A percentile compares a stretch with the other conserved stretches of the same genome.
These are phyloP conservation scores for Globodera ellingtonae DNA, from an alignment of 1,140 invertebrate genomes.

Conservation along the genomic window DNA sequence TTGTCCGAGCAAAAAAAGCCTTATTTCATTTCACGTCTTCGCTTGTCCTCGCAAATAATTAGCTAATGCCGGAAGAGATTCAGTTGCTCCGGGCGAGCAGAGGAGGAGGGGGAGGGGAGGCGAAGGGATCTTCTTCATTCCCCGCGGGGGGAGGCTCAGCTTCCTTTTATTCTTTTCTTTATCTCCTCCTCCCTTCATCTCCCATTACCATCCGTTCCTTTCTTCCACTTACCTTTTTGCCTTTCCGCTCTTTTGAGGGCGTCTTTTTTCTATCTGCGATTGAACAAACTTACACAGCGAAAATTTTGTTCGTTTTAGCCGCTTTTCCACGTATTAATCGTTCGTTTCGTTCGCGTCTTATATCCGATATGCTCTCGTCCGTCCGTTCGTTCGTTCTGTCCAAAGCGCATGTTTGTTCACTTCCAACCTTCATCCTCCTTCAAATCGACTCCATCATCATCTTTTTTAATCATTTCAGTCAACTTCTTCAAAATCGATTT, in stretches of 20 bases:
- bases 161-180: neutral
- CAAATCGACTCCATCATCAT: no score
- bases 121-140: no score
- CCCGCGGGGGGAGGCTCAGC: neutral
- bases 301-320: slow-evolving; percentile 1
- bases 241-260: slow-evolving; percentile 10
- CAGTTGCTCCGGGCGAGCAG: neutral
- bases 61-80: slow-evolving; percentile 3
- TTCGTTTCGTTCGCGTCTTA: neutral
- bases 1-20: no score
- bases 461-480: neutral
- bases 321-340: slow-evolving; percentile 12
- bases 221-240: neutral
- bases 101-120: no score
- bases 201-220: no score
- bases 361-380: neutral
- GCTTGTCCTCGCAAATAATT: slow-evolving; percentile 3
- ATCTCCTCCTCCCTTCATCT: neutral
- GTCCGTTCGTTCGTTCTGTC: neutral
- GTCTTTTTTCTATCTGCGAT: slow-evolving; percentile 4
- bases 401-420: slow-evolving; percentile 4
- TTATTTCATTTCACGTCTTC: neutral
- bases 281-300: slow-evolving; percentile 13
- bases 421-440: neutral
- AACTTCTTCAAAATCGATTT: neutral